Evolutionary conservation across 2,113 vertebrate genomes (phyloP).

Genomic region (Lipophrys pholis): DNA sequence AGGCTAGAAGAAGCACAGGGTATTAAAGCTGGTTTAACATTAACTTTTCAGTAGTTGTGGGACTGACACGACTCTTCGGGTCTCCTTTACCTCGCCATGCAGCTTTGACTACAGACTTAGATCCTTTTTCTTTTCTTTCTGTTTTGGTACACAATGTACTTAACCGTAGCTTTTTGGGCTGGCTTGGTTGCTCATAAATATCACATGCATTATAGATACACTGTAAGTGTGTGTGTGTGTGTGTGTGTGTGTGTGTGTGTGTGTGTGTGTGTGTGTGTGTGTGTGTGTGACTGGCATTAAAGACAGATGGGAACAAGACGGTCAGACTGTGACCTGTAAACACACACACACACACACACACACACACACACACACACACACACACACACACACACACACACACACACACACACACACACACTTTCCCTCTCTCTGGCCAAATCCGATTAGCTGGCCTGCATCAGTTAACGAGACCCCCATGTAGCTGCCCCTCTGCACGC

Average conservation of each 20-base stretch:
- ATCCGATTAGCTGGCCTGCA: conserved; percentile 81
- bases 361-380: conserved; percentile 71
- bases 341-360: conserved; percentile 62
- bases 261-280: conserved; percentile 63
- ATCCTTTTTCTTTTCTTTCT: conserved; percentile 7
- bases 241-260: conserved; percentile 56
- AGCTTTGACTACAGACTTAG: conserved; percentile 51
- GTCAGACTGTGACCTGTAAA: conserved; percentile 69
- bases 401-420: conserved; percentile 67
- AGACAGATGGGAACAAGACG: conserved; percentile 82
- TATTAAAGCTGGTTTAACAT: conserved; percentile 71
- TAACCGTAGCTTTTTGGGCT: conserved; percentile 42
- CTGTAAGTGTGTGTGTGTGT: conserved; percentile 44
- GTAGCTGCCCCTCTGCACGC: conserved; percentile 31
- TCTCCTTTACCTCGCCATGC: conserved; percentile 31
- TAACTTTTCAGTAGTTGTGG: conserved; percentile 78
- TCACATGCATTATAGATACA: conserved; percentile 72
- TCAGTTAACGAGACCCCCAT: conserved; percentile 78
- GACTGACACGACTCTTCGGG: conserved; percentile 47
- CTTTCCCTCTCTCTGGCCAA: conserved; percentile 77
- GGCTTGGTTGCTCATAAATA: conserved; percentile 66
- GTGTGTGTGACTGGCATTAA: conserved; percentile 48
- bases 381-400: conserved; percentile 61
- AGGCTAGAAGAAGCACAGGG: conserved; percentile 29
- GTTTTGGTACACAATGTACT: conserved; percentile 44